A percentile compares a stretch with the other conserved stretches of the same genome.
phyloP scores from a whole-genome alignment of 2,888 invertebrate species.

The Diabrotica balteata region DNA sequence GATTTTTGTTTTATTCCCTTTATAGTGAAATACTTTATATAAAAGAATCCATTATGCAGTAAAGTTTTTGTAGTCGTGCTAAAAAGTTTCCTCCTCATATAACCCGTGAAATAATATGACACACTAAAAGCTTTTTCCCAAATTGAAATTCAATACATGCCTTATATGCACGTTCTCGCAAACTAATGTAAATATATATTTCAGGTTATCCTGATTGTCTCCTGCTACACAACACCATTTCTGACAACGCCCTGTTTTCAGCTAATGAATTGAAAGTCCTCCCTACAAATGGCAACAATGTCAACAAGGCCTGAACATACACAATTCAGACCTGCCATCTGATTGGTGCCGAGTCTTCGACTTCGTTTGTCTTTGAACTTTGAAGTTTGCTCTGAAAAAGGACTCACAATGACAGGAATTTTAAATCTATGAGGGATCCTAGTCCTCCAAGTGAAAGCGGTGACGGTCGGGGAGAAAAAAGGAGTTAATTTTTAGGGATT shows the following conservation, averaged over 20 bases:
- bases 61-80: not conserved
- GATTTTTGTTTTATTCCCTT: no score
- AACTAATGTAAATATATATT: constrained; percentile 55
- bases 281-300: constrained; percentile 57
- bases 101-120: constrained; percentile 9
- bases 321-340: constrained; percentile 55
- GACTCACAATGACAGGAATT: constrained; percentile 56
- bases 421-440: constrained; percentile 49
- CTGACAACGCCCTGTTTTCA: constrained; percentile 43
- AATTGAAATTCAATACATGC: constrained; percentile 52
- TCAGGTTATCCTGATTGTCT: constrained; percentile 53
- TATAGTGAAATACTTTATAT: no score
- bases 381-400: constrained; percentile 56
- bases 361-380: constrained; percentile 59
- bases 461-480: not conserved
- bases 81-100: not conserved
- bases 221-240: constrained; percentile 10
- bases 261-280: constrained; percentile 61
- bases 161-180: constrained; percentile 27
- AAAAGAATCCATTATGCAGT: no score
- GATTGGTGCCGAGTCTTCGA: constrained; percentile 54
- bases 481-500: constrained; percentile 25
- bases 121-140: constrained; percentile 44
- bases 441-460: constrained; percentile 12
- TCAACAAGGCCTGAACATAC: constrained; percentile 55